These are phyloP conservation scores for Coreius guichenoti DNA, from an alignment of 2,797 vertebrate species.

Conservation along the genomic window DNA sequence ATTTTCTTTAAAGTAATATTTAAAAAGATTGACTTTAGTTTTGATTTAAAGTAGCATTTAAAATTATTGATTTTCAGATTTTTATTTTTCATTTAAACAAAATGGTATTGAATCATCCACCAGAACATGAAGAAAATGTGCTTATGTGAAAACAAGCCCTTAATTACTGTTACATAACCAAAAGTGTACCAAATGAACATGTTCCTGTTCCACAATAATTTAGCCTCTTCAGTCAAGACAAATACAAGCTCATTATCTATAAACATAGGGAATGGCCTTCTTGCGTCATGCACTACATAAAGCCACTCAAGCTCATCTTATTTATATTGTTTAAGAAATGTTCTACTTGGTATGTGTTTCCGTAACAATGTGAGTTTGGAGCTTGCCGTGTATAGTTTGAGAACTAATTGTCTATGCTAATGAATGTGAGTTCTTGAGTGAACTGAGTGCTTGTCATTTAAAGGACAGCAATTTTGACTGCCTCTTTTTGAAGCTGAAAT, in stretches of 20 bases:
- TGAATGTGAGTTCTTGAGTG: not conserved
- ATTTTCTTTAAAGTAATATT: not conserved
- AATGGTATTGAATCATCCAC: not conserved
- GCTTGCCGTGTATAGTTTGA: constrained; percentile 10
- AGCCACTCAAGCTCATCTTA: not conserved
- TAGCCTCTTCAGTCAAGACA: not conserved
- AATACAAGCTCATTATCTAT: constrained; percentile 1
- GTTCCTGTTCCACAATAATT: not conserved
- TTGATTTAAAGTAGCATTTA: not conserved
- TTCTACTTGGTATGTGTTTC: not conserved
- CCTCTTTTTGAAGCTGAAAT: constrained; percentile 10
- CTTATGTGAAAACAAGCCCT: not conserved
- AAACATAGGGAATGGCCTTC: not conserved
- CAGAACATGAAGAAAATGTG: not conserved
- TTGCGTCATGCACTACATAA: not conserved
- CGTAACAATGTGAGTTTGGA: not conserved
- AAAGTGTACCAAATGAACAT: not conserved
- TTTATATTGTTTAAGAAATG: not conserved
- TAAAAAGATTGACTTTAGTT: not conserved
- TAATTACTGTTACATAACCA: not conserved
- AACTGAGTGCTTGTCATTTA: not conserved
- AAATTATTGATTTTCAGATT: not conserved
- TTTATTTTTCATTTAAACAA: not conserved
- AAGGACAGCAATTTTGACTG: not conserved
- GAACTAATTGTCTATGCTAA: not conserved